Evolutionary conservation across 2,888 invertebrate genomes (phyloP), one percentile per base, ranked within the genome.

Genomic region (Loripinus fragilis): DNA sequence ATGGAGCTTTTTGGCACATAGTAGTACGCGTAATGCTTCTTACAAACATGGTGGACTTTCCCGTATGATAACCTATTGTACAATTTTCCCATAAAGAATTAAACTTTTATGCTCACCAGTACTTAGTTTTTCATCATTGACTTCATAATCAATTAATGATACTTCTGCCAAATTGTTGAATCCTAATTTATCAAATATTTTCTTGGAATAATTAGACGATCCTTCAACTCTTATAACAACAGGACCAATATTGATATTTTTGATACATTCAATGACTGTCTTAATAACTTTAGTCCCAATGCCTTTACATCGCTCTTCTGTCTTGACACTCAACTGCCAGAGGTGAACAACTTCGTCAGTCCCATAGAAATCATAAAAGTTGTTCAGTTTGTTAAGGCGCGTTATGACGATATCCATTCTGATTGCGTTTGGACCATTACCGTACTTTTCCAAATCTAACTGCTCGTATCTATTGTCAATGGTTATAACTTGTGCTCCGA

Each of bases 31-130:
- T n/a, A n/a, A n/a, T n/a, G n/a, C n/a, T n/a, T n/a, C n/a, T n/a
- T n/a, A n/a, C n/a, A n/a, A n/a, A n/a, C n/a, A n/a, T n/a, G n/a
- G n/a, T n/a, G n/a, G n/a, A n/a, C n/a, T n/a, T n/a, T n/a, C n/a
- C n/a, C n/a, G n/a, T n/a, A n/a, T n/a, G n/a, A n/a, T n/a, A n/a
- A n/a, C n/a, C n/a, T n/a, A n/a, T n/a, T n/a, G n/a, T n/a, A n/a
- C n/a, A n/a, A n/a, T n/a, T n/a, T n/a, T n/a, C n/a, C n/a, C n/a
- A n/a, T n/a, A n/a, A n/a, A n/a, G n/a, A n/a, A n/a, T n/a, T n/a
- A n/a, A n/a, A n/a, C n/a, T n/a, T n/a, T n/a, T 80, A 50, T 80
- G 69, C 30, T 65, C 69, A 0, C 73, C 80, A 23, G 76, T 76
- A 28, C 76, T 80, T 0, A 73, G 70, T 20, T 76, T 65, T 0